These are phyloP conservation scores for Syngnathus acus DNA, from an alignment of 2,797 vertebrate genomes.

Conservation along the genomic window DNA sequence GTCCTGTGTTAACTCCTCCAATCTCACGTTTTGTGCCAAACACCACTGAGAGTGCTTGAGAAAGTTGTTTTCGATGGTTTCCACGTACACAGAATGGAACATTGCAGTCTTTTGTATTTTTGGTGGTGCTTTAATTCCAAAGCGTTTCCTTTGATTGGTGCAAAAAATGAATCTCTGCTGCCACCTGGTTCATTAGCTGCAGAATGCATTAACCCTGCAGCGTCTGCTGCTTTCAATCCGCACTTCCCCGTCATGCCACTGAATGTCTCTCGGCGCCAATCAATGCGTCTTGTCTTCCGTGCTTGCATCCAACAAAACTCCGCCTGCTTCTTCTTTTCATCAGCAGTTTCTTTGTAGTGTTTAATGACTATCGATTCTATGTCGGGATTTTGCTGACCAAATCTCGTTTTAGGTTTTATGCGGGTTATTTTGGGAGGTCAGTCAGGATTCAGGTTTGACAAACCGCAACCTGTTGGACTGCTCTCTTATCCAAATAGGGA, in stretches of 20 bases:
- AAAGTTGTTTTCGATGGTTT: neutral
- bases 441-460: no score
- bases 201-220: conserved; percentile 11
- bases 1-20: neutral
- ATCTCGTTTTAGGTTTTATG: no score
- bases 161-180: conserved; percentile 12
- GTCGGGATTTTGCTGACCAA: neutral
- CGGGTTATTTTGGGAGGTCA: no score
- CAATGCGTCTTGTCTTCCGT: conserved; percentile 4
- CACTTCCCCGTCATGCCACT: conserved; percentile 49
- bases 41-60: neutral
- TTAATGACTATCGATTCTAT: neutral
- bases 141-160: neutral
- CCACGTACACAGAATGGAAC: neutral
- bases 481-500: no score
- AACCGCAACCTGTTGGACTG: no score
- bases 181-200: conserved; percentile 20
- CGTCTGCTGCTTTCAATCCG: conserved; percentile 10
- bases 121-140: neutral
- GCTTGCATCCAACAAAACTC: neutral
- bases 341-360: neutral
- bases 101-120: neutral
- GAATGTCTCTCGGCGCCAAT: conserved; percentile 54
- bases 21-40: neutral
- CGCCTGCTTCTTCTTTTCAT: neutral